Conservation (phyloP, 2,888 invertebrate genomes). For the Nemapogon koenigi region DNA sequence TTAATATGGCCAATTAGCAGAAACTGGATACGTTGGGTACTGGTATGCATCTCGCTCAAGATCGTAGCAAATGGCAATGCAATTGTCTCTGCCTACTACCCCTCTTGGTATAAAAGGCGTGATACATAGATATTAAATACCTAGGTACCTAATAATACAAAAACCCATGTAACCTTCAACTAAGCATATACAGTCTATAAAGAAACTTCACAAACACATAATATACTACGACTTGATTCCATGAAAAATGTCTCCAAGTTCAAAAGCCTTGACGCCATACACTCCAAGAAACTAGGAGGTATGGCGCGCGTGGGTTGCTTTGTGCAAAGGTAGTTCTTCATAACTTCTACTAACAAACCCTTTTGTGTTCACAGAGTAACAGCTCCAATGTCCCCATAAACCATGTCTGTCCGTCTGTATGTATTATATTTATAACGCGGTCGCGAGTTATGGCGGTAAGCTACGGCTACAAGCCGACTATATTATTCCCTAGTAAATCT, state of each 20-base stretch:
- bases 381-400: conserved; percentile 37
- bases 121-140: too few relatives aligned
- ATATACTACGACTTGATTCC: too few relatives aligned
- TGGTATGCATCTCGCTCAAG: too few relatives aligned
- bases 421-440: conserved; percentile 43
- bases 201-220: too few relatives aligned
- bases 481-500: conserved; percentile 58
- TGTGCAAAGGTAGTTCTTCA: conserved; percentile 42
- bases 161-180: too few relatives aligned
- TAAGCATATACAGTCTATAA: too few relatives aligned
- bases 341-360: conserved; percentile 61
- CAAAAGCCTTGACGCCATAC: conserved; percentile 2
- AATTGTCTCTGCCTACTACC: too few relatives aligned
- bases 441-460: conserved; percentile 49
- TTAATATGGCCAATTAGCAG: too few relatives aligned
- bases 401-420: conserved; percentile 38
- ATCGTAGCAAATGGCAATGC: too few relatives aligned
- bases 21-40: too few relatives aligned
- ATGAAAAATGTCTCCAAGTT: conserved; percentile 3
- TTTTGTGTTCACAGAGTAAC: conserved; percentile 48
- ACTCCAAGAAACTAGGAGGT: conserved; percentile 13
- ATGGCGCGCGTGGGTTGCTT: conserved; percentile 31
- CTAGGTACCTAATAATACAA: too few relatives aligned
- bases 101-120: too few relatives aligned
- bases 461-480: conserved; percentile 22